Base-by-base conservation (phyloP, 2,113 vertebrate genomes). In the Choloepus hoffmanni region DNA sequence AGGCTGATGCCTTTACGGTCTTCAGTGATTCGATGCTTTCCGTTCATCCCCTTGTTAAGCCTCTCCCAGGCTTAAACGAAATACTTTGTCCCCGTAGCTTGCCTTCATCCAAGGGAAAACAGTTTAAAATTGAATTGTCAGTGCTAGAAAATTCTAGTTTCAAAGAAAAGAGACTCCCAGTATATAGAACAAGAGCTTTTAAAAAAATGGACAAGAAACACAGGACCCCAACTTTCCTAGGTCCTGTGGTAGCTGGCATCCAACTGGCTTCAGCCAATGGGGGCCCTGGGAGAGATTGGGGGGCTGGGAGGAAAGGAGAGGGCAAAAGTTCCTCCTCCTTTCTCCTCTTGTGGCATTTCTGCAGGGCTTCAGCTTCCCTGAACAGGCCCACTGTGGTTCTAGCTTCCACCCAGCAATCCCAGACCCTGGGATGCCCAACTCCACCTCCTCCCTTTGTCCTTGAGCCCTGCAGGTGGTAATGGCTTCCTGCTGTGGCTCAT, bases 81-180 rank as follows among this genome's bases (percentile, higher is more conserved):
- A 28, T 4, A 26, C 45, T 50, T 53, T 40, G 26, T 43, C 43
- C 24, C 63, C 18, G 10, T 11, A 30, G 18, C 23, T 94, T 76
- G 36, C 60, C 23, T 43, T 94, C 21, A 23, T 85, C n/a, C 77
- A 77, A 95, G 26, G 55, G 45, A 36, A 76, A 74, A 14, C 53
- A 45, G 24, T 90, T 95, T 55, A 63, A 68, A 36, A 18, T 77
- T 16, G 81, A 94, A 93, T 76, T 24, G 19, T 65, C 72, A 85
- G 43, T 58, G 48, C 40, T 67, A 53, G 23, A 72, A 85, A 84
- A n/a, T 13, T 89, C 43, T 67, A 36, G 8, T 79, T 88, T 70
- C 43, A 40, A 73, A 81, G 76, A 81, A 91, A 48, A 26, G 40
- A 68, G n/a, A 43, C 76, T 76, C 3, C 70, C 5, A 58, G 77